phyloP scores from a whole-genome alignment of 2,888 invertebrate genomes.

The Mimachlamys varia region DNA sequence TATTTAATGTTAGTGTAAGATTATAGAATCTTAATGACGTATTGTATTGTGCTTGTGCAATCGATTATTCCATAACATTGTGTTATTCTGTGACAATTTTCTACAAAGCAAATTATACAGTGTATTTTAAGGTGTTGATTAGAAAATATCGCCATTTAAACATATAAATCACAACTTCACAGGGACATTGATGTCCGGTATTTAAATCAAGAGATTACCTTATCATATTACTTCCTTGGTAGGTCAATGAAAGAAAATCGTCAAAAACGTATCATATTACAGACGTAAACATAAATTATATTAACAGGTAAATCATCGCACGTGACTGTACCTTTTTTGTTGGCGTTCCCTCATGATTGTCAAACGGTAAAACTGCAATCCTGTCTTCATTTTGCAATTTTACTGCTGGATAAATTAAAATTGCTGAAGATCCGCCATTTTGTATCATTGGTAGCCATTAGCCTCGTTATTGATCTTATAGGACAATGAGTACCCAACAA shows the following conservation, averaged over 20 bases:
- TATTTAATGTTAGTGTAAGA: too few relatives aligned
- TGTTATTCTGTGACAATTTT: background rate
- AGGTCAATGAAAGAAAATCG: background rate
- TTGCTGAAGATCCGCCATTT: background rate
- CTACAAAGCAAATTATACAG: background rate
- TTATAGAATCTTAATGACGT: too few relatives aligned
- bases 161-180: background rate
- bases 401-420: background rate
- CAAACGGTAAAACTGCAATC: background rate
- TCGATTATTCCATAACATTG: background rate
- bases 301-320: background rate
- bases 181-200: background rate
- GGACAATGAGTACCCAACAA: conserved; percentile 8
- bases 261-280: background rate
- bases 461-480: background rate
- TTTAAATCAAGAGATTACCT: background rate
- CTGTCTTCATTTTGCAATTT: background rate
- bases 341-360: background rate
- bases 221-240: background rate
- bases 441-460: background rate
- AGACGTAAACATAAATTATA: background rate
- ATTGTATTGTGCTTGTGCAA: background rate
- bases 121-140: background rate
- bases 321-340: background rate
- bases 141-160: background rate